These are phyloP conservation scores for Syrphus vitripennis DNA, from an alignment of 2,888 invertebrate species.

Conservation along the genomic window DNA sequence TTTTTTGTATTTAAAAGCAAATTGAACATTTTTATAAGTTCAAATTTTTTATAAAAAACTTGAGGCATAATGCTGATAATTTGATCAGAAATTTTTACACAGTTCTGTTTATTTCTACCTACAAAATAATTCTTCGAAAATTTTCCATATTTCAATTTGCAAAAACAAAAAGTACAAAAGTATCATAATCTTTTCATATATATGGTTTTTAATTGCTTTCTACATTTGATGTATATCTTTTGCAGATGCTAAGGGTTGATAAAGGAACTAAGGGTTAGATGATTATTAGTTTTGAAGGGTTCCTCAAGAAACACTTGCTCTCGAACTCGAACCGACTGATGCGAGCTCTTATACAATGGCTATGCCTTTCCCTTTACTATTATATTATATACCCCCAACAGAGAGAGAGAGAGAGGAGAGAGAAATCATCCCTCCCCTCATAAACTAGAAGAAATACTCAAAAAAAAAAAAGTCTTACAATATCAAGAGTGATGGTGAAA, in stretches of 20 bases:
- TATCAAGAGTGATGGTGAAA: conserved; percentile 40
- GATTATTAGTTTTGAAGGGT: conserved; percentile 58
- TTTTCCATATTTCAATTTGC: conserved; percentile 38
- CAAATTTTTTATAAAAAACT: too few species aligned
- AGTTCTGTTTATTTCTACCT: not conserved
- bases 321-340: conserved; percentile 1
- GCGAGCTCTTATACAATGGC: conserved; percentile 17
- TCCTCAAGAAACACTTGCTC: conserved; percentile 35
- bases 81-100: not conserved
- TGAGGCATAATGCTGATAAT: too few species aligned
- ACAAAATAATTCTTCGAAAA: conserved; percentile 10
- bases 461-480: not conserved
- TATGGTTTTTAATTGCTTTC: conserved; percentile 62
- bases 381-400: not conserved
- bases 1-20: too few species aligned
- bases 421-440: conserved; percentile 5
- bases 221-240: conserved; percentile 11
- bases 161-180: conserved; percentile 27
- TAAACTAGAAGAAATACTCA: conserved; percentile 37
- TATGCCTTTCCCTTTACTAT: too few species aligned
- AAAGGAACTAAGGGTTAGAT: conserved; percentile 19
- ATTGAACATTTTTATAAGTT: too few species aligned
- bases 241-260: not conserved
- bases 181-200: conserved; percentile 15
- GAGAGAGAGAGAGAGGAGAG: too few species aligned